Conservation (phyloP, 2,888 invertebrate species). For the Macrosoma leucophasiata region DNA sequence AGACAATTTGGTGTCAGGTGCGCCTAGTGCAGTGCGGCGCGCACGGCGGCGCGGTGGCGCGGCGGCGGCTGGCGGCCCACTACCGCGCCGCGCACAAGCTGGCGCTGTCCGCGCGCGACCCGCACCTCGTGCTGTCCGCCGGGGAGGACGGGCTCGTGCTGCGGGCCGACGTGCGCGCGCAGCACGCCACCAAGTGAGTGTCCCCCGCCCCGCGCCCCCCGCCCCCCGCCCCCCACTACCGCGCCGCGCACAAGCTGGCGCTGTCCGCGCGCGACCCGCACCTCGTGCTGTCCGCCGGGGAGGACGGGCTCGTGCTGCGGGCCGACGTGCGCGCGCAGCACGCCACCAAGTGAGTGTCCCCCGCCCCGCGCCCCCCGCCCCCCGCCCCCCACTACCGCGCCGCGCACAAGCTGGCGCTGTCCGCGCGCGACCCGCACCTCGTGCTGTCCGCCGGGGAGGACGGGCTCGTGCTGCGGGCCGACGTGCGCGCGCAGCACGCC, state of each 20-base stretch:
- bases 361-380: too few species aligned
- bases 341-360: conserved; percentile 84
- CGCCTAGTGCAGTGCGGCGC: conserved; percentile 76
- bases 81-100: conserved; percentile 90
- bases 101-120: conserved; percentile 82
- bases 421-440: conserved; percentile 83
- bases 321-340: too few species aligned
- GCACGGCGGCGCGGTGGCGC: conserved; percentile 68
- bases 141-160: too few species aligned
- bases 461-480: conserved; percentile 85
- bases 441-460: conserved; percentile 93
- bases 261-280: too few species aligned
- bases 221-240: too few species aligned
- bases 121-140: too few species aligned
- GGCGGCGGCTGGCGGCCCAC: conserved; percentile 81
- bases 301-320: too few species aligned
- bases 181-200: too few species aligned
- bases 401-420: conserved; percentile 89
- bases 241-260: too few species aligned
- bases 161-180: too few species aligned
- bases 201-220: too few species aligned
- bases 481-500: conserved; percentile 83
- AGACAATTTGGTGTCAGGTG: conserved; percentile 66
- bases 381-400: conserved; percentile 83
- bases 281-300: conserved; percentile 88